Evolutionary conservation across 1,140 invertebrate species (phyloP), one percentile per base, ranked within the genome.

Genomic region (Polypedilum pembai): DNA sequence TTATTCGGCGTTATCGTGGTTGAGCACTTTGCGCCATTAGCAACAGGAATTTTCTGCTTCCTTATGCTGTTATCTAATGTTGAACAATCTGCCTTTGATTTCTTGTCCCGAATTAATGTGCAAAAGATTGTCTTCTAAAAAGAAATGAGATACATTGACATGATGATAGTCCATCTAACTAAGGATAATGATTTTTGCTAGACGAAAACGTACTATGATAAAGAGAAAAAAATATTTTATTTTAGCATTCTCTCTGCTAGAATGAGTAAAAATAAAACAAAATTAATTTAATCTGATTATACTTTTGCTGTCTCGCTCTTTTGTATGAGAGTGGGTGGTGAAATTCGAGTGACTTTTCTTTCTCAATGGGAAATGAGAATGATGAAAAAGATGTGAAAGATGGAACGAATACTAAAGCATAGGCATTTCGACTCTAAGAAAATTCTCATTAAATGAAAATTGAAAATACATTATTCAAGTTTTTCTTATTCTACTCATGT

Each of bases 231-330:
- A 56, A 56, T 56, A 15, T 56, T 56, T 56, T 56, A 56, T 56
- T 56, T 56, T 56, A 56, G n/a, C 45, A 56, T 56, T 56, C 45
- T 56, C 3, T 56, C n/a, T 33, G 5, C 24, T 5, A 33, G 24
- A 56, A 18, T 7, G 20, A 69, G 18, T 18, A 8, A 18, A 69
- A 7, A 69, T 69, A 21, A 69, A 69, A 69, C 65, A 69, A 69
- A 69, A 69, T 69, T 69, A 69, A 69, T 69, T 69, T 69, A 69
- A 69, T 69, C 65, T 69, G 65, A 69, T 69, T 69, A 69, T 17
- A 8, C 20, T n/a, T 69, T 69, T 18, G 65, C 63, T 45, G 41
- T n/a, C 15, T 56, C 45, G n/a, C n/a, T 33, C 24, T 33, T 33
- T 33, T 33, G 1, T 33, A 33, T 33, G n/a, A 56, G 15, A 56